Conservation (phyloP, 1,140 invertebrate genomes). For the Arctopsyche grandis region DNA sequence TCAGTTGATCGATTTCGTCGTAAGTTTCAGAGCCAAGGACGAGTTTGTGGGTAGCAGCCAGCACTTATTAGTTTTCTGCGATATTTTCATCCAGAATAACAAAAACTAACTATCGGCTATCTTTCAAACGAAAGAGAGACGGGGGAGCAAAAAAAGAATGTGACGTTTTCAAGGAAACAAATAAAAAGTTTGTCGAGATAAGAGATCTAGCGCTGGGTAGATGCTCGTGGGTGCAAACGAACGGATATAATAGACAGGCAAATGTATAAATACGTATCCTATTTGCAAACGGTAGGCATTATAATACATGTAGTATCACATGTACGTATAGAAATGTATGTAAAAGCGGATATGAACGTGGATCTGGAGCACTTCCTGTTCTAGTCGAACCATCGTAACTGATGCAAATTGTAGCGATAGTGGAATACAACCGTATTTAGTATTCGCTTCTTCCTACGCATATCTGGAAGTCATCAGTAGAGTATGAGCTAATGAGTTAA, state of each 20-base stretch:
- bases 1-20: background rate
- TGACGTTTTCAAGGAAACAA: too few species aligned
- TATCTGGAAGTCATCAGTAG: background rate
- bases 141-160: too few species aligned
- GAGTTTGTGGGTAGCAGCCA: background rate
- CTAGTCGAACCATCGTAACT: background rate
- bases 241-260: too few species aligned
- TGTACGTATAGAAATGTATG: background rate
- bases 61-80: background rate
- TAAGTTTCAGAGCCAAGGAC: slow-evolving; percentile 14
- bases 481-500: background rate
- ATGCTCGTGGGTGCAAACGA: too few species aligned
- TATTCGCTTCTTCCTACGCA: background rate
- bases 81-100: too few species aligned
- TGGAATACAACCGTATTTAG: background rate
- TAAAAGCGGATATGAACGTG: background rate
- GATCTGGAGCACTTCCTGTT: slow-evolving; percentile 34
- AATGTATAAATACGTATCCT: too few species aligned
- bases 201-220: too few species aligned
- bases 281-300: too few species aligned
- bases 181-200: too few species aligned
- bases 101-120: too few species aligned
- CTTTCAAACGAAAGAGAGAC: too few species aligned
- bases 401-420: background rate
- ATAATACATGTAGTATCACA: too few species aligned